Base-by-base conservation (phyloP, 2,797 vertebrate genomes). In the Sebastes kiyomatsui region DNA sequence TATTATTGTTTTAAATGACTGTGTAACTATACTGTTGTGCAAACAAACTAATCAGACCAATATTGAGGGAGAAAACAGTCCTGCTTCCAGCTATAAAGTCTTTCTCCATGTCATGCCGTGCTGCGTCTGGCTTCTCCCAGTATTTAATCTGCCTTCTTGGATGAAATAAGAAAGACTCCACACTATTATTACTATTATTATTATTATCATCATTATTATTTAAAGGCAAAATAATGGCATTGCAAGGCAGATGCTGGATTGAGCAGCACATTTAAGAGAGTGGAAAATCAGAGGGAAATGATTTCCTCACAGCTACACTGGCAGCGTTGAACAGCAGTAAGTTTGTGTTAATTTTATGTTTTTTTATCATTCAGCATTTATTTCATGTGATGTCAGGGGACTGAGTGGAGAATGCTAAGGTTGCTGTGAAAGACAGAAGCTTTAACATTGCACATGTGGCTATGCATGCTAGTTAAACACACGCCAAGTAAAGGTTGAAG, bases 21-120 rank as follows among this genome's bases (percentile, higher is more conserved):
- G 20, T 33, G 16, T 56, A 54, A 59, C 35, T 33, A 12, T 76
- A 32, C 28, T 20, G 11, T 66, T 67, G 23, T 27, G n/a, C 49
- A 86, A 72, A 84, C 56, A 79, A 74, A 75, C 23, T 64, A 73
- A 83, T 75, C 56, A 72, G 56, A 73, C 12, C 22, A 30, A 55
- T 55, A 49, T 67, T 75, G 58, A 52, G 54, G n/a, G 35, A 73
- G 27, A 56, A 67, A 64, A n/a, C 49, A 72, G 28, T 46, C 13
- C 56, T 18, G 27, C 55, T 27, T 60, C 49, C 49, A 54, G 49
- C n/a, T n/a, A 1, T 52, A 52, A 52, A 52, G 20, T 52, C 49
- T n/a, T 52, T 77, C 56, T 4, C 12, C 49, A 14, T 25, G 49
- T 65, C 32, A 49, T 49, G 62, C 38, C 30, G 54, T 20, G 42